Conservation (phyloP, 2,888 invertebrate genomes). For the Campoplex nolae region DNA sequence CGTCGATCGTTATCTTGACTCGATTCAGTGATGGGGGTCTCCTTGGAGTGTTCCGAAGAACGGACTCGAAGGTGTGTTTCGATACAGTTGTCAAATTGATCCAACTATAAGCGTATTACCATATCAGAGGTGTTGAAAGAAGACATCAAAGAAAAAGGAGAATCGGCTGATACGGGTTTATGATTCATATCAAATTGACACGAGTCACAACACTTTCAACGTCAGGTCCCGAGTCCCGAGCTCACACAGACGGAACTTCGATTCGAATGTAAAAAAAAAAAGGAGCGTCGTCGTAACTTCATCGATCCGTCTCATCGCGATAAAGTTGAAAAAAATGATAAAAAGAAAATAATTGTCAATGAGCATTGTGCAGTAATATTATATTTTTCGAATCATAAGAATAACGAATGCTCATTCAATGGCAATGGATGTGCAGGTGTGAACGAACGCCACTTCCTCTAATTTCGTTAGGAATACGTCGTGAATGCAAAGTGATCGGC, state of each 20-base stretch:
- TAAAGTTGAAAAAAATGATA: background rate
- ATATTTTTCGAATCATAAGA: conserved; percentile 14
- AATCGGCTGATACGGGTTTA: background rate
- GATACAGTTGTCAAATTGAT: conserved; percentile 19
- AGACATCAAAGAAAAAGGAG: background rate
- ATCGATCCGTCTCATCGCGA: background rate
- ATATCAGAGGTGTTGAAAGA: background rate
- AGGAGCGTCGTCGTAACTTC: background rate
- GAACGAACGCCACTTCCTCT: conserved; percentile 70
- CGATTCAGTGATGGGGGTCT: background rate
- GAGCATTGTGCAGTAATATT: background rate
- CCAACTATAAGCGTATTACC: conserved; percentile 11
- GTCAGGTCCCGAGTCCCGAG: background rate
- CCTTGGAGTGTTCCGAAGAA: background rate
- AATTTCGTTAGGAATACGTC: conserved; percentile 67
- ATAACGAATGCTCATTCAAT: conserved; percentile 52
- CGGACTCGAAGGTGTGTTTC: background rate
- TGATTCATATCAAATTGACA: background rate
- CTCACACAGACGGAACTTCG: too few relatives aligned
- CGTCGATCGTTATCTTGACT: background rate
- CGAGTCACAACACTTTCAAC: background rate
- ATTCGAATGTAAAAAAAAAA: background rate
- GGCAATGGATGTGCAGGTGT: conserved; percentile 64
- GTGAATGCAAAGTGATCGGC: conserved; percentile 71
- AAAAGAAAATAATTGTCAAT: background rate